Base-by-base conservation (phyloP, 2,113 vertebrate species). In the Dasypus novemcinctus region DNA sequence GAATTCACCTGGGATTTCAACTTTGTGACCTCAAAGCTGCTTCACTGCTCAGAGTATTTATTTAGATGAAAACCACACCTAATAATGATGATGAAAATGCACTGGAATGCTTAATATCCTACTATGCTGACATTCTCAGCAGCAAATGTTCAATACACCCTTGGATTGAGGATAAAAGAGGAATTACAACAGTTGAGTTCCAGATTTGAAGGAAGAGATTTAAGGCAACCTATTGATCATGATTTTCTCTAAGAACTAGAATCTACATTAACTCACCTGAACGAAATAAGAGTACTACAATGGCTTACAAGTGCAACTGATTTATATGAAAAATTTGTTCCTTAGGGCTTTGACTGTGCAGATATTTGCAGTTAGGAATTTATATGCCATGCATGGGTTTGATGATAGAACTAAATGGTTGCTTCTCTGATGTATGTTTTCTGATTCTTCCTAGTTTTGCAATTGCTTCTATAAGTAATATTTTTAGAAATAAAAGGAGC, bases 81-180 rank as follows among this genome's bases (percentile, higher is more conserved):
- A 69, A 36, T 80, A 85, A 41, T 78, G 94, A 52, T 75, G 89
- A 95, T 74, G 61, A 96, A 96, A 98, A 90, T 78, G 17, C 88
- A 52, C 14, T 84, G 66, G 71, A 94, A 81, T 95, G 69, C 33
- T 69, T 96, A 96, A 88, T 61, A 87, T 63, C 74, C 23, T 27
- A 11, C 86, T 25, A 12, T 43, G 41, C 52, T 64, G 64, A 63
- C 49, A 94, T 66, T 82, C 59, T 64, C 20, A 13, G n/a, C 12
- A 20, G 36, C 72, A 95, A 84, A 1, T 80, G 52, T 93, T 87
- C 7, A 90, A 63, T 54, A 52, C 31, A 36, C 14, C 2, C 1
- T 33, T 27, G 49, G 69, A 94, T 9, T 85, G 63, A 96, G 5
- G 54, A 33, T 17, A 79, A 61, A 63, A 87, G 12, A 84, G 20